A percentile compares a stretch with the other conserved stretches of the same genome.
These are phyloP conservation scores for Kryptolebias ocellatus DNA, from an alignment of 2,797 vertebrate species.

Conservation along the genomic window DNA sequence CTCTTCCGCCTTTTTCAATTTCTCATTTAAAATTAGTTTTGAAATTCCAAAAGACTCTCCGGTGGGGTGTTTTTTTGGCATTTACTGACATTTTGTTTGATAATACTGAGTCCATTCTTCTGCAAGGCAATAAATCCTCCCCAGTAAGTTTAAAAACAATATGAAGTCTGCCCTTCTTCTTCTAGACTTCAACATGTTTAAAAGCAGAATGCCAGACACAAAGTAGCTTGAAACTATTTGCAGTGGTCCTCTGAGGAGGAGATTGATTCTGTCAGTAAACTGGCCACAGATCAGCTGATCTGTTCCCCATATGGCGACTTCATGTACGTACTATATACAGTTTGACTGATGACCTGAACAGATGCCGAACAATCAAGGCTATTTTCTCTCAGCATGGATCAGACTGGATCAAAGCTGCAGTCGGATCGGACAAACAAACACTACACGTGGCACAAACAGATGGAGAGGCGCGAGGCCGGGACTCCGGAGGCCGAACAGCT, in stretches of 20 bases:
- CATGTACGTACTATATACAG: slow-evolving; percentile 35
- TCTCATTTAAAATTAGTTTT: not conserved
- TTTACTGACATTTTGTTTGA: not conserved
- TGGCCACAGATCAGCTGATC: slow-evolving; percentile 31
- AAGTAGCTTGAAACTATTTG: slow-evolving; percentile 2
- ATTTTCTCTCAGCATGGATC: slow-evolving; percentile 34
- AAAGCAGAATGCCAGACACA: slow-evolving; percentile 14
- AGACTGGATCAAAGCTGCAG: slow-evolving; percentile 46
- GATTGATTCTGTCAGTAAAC: slow-evolving; percentile 19
- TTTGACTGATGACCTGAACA: slow-evolving; percentile 23
- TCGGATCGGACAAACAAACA: slow-evolving; percentile 24
- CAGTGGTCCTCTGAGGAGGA: slow-evolving; percentile 5
- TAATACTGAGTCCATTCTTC: not conserved
- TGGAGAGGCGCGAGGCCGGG: slow-evolving; percentile 57
- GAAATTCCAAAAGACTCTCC: not conserved
- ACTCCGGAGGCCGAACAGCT: slow-evolving; percentile 23
- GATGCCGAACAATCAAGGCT: slow-evolving; percentile 11
- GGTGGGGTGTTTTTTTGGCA: too few species aligned
- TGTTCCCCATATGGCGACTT: slow-evolving; percentile 48
- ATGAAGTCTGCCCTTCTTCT: not conserved
- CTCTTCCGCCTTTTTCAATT: too few species aligned
- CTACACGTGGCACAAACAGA: slow-evolving; percentile 51
- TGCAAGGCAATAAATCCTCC: not conserved
- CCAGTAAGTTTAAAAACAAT: slow-evolving; percentile 1
- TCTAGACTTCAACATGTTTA: not conserved